A percentile compares a stretch with the other conserved stretches of the same genome.
These are phyloP conservation scores for Astropecten irregularis DNA, from an alignment of 53 echinoderm and acorn worm genomes.

Conservation along the genomic window DNA sequence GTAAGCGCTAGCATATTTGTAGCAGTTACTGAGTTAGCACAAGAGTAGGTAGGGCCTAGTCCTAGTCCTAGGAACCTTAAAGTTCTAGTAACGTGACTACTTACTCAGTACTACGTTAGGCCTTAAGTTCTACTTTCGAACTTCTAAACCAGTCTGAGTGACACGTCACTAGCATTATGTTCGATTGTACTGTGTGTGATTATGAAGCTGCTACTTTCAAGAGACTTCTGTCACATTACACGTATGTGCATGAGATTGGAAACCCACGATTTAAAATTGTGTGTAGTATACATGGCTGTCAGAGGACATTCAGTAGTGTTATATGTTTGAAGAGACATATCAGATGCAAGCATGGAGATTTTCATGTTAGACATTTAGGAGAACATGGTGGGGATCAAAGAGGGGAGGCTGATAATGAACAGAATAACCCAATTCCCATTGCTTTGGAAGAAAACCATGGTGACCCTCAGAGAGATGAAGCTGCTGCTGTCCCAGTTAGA, in stretches of 20 bases:
- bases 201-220: slow-evolving; percentile 15
- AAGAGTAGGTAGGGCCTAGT: too few relatives aligned
- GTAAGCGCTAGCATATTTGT: too few relatives aligned
- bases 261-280: slow-evolving; percentile 3
- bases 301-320: background rate
- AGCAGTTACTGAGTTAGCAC: too few relatives aligned
- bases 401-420: background rate
- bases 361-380: background rate
- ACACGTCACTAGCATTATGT: too few relatives aligned
- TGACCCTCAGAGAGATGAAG: background rate
- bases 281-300: background rate
- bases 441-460: background rate
- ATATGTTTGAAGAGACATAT: background rate
- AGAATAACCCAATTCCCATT: too few relatives aligned
- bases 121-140: too few relatives aligned
- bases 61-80: too few relatives aligned
- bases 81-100: too few relatives aligned
- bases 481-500: background rate
- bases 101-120: too few relatives aligned
- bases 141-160: too few relatives aligned
- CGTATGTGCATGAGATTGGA: slow-evolving; percentile 25
- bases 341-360: background rate
- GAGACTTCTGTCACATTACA: slow-evolving; percentile 14
- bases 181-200: background rate
- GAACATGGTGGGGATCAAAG: background rate